A percentile compares a stretch with the other conserved stretches of the same genome.
Evolutionary conservation across 2,888 invertebrate genomes (phyloP).

Genomic region (Aplocera efformata): DNA sequence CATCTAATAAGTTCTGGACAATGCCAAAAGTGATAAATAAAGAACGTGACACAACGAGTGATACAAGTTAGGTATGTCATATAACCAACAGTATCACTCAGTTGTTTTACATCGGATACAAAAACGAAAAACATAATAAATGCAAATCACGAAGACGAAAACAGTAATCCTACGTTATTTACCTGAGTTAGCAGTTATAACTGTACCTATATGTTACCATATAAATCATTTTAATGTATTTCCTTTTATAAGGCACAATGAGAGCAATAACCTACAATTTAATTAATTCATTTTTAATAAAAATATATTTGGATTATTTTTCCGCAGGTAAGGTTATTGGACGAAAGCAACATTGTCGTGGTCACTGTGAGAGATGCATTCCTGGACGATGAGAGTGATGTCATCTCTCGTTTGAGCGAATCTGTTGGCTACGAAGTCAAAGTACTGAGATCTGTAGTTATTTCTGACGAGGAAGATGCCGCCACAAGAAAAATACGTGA

Average conservation of each 20-base stretch:
- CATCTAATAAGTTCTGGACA: too few relatives aligned
- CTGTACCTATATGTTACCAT: conserved; percentile 8
- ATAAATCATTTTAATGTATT: conserved; percentile 7
- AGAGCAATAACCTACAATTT: conserved; percentile 31
- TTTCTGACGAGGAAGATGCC: conserved; percentile 41
- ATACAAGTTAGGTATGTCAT: too few relatives aligned
- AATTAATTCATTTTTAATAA: conserved; percentile 11
- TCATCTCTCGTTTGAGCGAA: conserved; percentile 49
- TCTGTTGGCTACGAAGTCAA: conserved; percentile 64
- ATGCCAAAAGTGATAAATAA: too few relatives aligned
- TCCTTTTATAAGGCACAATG: conserved; percentile 17
- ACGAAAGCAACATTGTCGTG: conserved; percentile 60
- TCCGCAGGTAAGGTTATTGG: conserved; percentile 66
- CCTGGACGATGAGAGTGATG: conserved; percentile 54
- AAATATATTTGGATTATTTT: conserved; percentile 30
- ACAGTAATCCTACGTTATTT: conserved; percentile 14
- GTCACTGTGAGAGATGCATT: conserved; percentile 60
- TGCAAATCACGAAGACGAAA: conserved; percentile 13
- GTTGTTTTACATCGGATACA: not conserved
- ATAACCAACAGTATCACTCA: too few relatives aligned
- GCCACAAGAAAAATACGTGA: conserved; percentile 37
- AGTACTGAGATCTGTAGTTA: conserved; percentile 57
- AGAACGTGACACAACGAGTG: too few relatives aligned
- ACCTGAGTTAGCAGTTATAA: conserved; percentile 11
- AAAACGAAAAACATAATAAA: conserved; percentile 5